Evolutionary conservation across 2,888 invertebrate genomes (phyloP).

Genomic region (Seladonia tumulorum): DNA sequence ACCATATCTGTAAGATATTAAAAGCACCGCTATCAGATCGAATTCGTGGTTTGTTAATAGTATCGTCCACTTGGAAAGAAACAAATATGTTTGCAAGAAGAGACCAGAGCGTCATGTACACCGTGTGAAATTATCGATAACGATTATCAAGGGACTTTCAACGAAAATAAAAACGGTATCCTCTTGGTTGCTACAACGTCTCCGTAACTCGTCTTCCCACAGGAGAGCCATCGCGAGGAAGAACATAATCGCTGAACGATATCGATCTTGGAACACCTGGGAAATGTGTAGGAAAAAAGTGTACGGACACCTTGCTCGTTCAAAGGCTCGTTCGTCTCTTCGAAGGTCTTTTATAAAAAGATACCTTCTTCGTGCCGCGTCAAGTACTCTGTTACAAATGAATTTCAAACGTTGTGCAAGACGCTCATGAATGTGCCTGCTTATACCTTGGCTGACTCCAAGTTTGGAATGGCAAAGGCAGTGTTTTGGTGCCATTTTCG

Average conservation of each 20-base stretch:
- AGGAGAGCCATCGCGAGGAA: background rate
- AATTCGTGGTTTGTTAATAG: slow-evolving; percentile 28
- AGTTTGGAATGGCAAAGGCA: slow-evolving; percentile 90
- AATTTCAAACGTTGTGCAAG: slow-evolving; percentile 50
- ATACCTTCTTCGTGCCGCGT: slow-evolving; percentile 30
- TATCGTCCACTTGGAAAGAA: slow-evolving; percentile 40
- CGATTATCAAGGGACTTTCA: background rate
- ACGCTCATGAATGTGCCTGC: slow-evolving; percentile 84
- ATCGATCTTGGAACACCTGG: slow-evolving; percentile 23
- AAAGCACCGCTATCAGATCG: slow-evolving; percentile 64
- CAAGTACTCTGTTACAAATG: slow-evolving; percentile 19
- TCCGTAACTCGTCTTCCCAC: slow-evolving; percentile 19
- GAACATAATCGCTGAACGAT: slow-evolving; percentile 7
- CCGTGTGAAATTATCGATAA: slow-evolving; percentile 24
- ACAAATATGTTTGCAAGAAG: slow-evolving; percentile 26
- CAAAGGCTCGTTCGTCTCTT: slow-evolving; percentile 78
- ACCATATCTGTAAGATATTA: slow-evolving; percentile 89
- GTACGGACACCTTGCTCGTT: slow-evolving; percentile 72
- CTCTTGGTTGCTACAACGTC: slow-evolving; percentile 19
- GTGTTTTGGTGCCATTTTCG: slow-evolving; percentile 88
- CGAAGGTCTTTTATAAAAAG: slow-evolving; percentile 15
- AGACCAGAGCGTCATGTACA: slow-evolving; percentile 47
- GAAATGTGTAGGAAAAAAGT: slow-evolving; percentile 42
- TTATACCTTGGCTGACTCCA: slow-evolving; percentile 88
- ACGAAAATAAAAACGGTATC: slow-evolving; percentile 19